phyloP scores from a whole-genome alignment of 2,797 vertebrate species.

The Pipistrellus kuhlii region DNA sequence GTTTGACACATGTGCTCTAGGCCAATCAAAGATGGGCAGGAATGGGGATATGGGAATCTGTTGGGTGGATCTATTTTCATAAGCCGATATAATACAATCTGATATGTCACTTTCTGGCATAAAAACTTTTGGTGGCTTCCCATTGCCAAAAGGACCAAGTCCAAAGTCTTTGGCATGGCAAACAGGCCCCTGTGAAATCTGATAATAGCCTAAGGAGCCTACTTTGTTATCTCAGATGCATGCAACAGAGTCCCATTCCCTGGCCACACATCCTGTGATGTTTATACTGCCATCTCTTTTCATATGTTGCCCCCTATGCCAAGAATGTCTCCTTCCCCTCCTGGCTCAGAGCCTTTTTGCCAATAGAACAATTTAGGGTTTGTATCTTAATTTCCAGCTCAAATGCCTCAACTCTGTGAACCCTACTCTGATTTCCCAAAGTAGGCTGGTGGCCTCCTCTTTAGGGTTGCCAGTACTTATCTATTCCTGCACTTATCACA shows the following conservation, averaged over 20 bases:
- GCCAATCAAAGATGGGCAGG: background rate
- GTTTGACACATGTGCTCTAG: too few relatives aligned
- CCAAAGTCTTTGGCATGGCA: background rate
- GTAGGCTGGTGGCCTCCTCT: background rate
- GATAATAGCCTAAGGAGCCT: background rate
- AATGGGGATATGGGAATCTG: background rate
- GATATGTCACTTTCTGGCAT: background rate
- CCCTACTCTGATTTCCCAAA: constrained; percentile 17
- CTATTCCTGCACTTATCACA: background rate
- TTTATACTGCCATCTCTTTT: background rate
- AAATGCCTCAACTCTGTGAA: constrained; percentile 11
- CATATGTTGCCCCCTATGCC: background rate
- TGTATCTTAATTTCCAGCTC: background rate
- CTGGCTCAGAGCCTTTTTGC: background rate
- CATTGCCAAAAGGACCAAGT: background rate
- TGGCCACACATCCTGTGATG: background rate
- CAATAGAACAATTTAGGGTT: background rate
- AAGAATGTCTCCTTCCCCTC: background rate
- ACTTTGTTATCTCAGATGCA: background rate
- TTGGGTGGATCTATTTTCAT: background rate
- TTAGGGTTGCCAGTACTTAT: background rate
- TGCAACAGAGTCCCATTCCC: background rate
- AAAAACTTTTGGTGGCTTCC: background rate
- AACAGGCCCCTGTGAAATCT: background rate
- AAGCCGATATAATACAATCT: constrained; percentile 3